Base-by-base conservation (phyloP, 1,140 invertebrate species). In the Heliothis virescens region DNA sequence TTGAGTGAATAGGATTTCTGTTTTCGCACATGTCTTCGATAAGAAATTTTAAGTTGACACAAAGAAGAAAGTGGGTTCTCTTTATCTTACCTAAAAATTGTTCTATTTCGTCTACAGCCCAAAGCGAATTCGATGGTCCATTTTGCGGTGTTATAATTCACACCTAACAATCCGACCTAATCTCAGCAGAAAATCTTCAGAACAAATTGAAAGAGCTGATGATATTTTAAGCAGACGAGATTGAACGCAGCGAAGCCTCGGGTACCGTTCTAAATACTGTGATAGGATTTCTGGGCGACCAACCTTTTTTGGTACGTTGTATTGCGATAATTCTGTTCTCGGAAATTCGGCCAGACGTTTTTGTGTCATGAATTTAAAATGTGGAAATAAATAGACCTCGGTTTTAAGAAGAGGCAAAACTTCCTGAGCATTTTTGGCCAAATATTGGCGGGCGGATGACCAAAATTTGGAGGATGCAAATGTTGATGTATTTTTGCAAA, bases 201-300 rank as follows among this genome's bases (percentile, higher is more conserved):
- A 53, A 9, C 18, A 12, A 67, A 67, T 67, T 48, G 47, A 69
- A 50, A 69, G 18, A 29, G n/a, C 16, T 69, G 48, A 52, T 69
- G 34, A 67, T 69, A 21, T 50, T 50, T 69, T 26, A 69, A 18
- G 48, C 12, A 21, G 65, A 26, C 48, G 21, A 69, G 18, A 21
- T 69, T 69, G 21, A 52, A 48, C 1, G 48, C 15, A 69, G 29
- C 18, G 18, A 12, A 52, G 48, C 18, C n/a, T 41, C 48, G 21
- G 52, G 52, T 69, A 69, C 65, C 65, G 48, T 69, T 69, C 65
- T 69, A 69, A 69, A 52, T 53, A 69, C 4, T 5, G 18, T 21
- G 65, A 69, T 69, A 69, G 65, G 48, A 69, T 69, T 48, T 26
- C 18, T 18, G 47, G 15, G 21, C 65, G 3, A n/a, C 65, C 21